Evolutionary conservation across 1,140 invertebrate species (phyloP), one percentile per base, ranked within the genome.

Genomic region (Dinothrombium tinctorium): DNA sequence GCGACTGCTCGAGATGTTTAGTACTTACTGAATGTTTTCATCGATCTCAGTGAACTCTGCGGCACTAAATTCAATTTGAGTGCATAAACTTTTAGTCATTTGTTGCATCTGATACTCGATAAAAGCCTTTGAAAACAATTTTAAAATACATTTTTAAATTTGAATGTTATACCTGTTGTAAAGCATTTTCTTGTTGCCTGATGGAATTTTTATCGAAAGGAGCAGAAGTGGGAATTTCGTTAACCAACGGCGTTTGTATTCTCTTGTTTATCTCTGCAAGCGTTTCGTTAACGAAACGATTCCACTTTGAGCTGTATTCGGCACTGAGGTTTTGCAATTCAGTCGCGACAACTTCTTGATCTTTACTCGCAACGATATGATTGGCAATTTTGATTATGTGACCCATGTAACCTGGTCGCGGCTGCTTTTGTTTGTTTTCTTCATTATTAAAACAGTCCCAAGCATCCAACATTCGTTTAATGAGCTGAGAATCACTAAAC

Each of bases 341-440:
- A 29, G 11, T 40, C 22, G 17, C 11, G n/a, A 39, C 37, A 9
- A 39, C 19, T 9, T 22, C 23, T n/a, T 21, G 7, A 25, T 33
- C 47, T 44, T 47, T 37, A 47, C 53, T 50, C 38, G 60, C 52
- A 28, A 64, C 62, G 47, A 76, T 62, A 47, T 67, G 61, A 58
- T 74, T 76, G 15, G 70, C 66, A 41, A 79, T 72, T 55, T 71
- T 68, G 40, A 72, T 73, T 46, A 78, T 55, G 57, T 79, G 76
- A 35, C 75, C 75, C 72, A 76, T 76, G 50, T 76, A 76, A 28
- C 72, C 73, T 51, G 66, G 58, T 19, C 72, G 56, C 43, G 62
- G 59, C 45, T 62, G 59, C 47, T 61, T 63, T 43, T 56, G 59
- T 54, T 58, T 58, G 52, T 41, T 26, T 26, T 25, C 11, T 15